Evolutionary conservation across 2,113 vertebrate species (phyloP), one percentile per base, ranked within the genome.

Genomic region (Burhinus oedicnemus): DNA sequence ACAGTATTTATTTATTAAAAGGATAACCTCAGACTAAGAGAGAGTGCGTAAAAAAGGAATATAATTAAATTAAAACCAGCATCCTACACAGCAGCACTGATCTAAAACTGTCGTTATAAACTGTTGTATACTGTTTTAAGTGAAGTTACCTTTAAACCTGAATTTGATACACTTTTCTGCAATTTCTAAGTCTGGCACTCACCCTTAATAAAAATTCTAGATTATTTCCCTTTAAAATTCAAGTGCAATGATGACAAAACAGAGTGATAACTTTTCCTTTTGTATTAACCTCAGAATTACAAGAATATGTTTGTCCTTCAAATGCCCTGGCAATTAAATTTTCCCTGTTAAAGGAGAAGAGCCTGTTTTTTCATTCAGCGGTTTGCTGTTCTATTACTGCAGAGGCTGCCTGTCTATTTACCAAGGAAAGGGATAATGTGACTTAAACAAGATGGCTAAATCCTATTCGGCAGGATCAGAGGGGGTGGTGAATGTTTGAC

Each of bases 401-500:
- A 90, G 93, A 84, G 86, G 42, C 52, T 65, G 89, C 95, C 52
- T 87, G 89, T 85, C 83, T 89, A 5, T 96, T 95, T 85, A 68
- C 71, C 52, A 55, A 11, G 55, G 58, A 81, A 82, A 61, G 64
- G 83, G 55, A 69, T 62, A 95, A 82, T 32, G 25, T 61, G 89
- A 87, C 93, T 93, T 96, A 68, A 83, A 83, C 58, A n/a, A 92
- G 91, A 96, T 87, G 93, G 90, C 95, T 55, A 54, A 87, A 71
- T 95, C 89, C 93, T 92, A 21, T 92, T 92, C 10, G 62, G 77
- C 52, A 85, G 84, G 75, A 79, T 95, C 21, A 40, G 79, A 83
- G 72, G 58, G 70, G 87, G 93, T 86, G 78, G 74, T 3, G 44
- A 83, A 57, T 21, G 68, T 91, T 91, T 96, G 85, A 86, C 85